Evolutionary conservation across 1,140 invertebrate genomes (phyloP).

Genomic region (Plodia interpunctella): DNA sequence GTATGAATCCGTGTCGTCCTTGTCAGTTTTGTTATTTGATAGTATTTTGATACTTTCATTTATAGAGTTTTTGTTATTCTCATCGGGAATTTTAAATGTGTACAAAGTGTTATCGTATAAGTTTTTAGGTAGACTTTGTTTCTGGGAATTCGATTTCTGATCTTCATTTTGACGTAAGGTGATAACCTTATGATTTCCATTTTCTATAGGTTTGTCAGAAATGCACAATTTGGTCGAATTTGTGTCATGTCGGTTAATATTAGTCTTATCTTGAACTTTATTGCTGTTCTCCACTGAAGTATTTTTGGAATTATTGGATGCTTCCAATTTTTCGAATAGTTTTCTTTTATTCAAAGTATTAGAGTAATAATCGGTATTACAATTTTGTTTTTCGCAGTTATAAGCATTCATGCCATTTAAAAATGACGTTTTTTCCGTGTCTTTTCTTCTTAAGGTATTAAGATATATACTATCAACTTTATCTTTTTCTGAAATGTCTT

Average conservation of each 20-base stretch:
- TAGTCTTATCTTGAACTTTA: slow-evolving; percentile 33
- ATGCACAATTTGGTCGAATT: slow-evolving; percentile 26
- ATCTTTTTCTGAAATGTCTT: slow-evolving; percentile 40
- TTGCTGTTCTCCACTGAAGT: slow-evolving; percentile 23
- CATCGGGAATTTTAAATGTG: slow-evolving; percentile 36
- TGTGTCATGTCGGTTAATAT: slow-evolving; percentile 29
- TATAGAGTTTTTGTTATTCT: slow-evolving; percentile 14
- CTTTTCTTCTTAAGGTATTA: slow-evolving; percentile 44
- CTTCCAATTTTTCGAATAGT: slow-evolving; percentile 51
- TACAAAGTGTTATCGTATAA: slow-evolving; percentile 58
- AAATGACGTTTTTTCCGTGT: slow-evolving; percentile 38
- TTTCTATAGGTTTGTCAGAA: slow-evolving; percentile 28
- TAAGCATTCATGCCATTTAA: slow-evolving; percentile 33
- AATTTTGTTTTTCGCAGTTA: slow-evolving; percentile 37
- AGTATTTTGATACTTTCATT: slow-evolving; percentile 13
- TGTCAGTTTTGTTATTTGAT: slow-evolving; percentile 15
- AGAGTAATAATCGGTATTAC: slow-evolving; percentile 39
- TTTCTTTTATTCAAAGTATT: slow-evolving; percentile 59
- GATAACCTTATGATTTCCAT: slow-evolving; percentile 25
- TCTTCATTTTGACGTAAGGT: slow-evolving; percentile 36
- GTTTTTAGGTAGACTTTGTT: slow-evolving; percentile 31
- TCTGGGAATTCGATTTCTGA: slow-evolving; percentile 20
- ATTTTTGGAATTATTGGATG: slow-evolving; percentile 30
- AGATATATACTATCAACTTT: slow-evolving; percentile 39
- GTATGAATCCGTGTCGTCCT: slow-evolving; percentile 9